Base-by-base conservation (phyloP, 1,140 invertebrate genomes). In the Drosophila prosaltans region DNA sequence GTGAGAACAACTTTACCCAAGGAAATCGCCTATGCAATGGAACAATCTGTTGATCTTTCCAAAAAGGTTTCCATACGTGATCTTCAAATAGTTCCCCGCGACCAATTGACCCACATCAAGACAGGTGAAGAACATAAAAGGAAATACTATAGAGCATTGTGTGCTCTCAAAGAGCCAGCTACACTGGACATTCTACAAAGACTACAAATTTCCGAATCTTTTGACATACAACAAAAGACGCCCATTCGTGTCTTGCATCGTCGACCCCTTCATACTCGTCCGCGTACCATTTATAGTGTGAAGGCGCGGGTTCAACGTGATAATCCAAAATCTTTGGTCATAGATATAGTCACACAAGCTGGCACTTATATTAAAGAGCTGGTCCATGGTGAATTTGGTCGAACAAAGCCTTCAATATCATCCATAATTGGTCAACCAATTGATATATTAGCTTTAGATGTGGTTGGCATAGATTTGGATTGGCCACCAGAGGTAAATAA, bases 321-420 rank as follows among this genome's bases (percentile, higher is more conserved):
- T 5, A 92, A 94, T 72, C 91, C 90, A 0, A 90, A 94, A 55
- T 91, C 95, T 26, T 95, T 97, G 80, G 92, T 94, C 62, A 80
- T 99, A 3, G 93, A 95, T 72, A 70, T 99, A 1, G 95, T 94
- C 59, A 98, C 97, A 10, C 96, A 98, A 92, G 98, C 98, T 45
- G 98, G 98, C 45, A 99, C 98, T 1, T 99, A 99, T 91, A 95
- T 99, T 0, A 99, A 99, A 93, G 98, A 99, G 93, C 98, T 99
- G 94, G 96, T 98, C 16, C 98, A 99, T 93, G 97, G 98, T 1
- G 98, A 99, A 93, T 97, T 99, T 91, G 96, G 97, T 11, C 93
- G 98, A 45, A 98, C 98, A 0, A 92, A 90, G 10, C 98, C 98
- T 0, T 93, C 94, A 1, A 92, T 94, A 63, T 67, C 91, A 55